Evolutionary conservation across 2,797 vertebrate genomes (phyloP), one percentile per base, ranked within the genome.

Genomic region (Enteromius mattozi): DNA sequence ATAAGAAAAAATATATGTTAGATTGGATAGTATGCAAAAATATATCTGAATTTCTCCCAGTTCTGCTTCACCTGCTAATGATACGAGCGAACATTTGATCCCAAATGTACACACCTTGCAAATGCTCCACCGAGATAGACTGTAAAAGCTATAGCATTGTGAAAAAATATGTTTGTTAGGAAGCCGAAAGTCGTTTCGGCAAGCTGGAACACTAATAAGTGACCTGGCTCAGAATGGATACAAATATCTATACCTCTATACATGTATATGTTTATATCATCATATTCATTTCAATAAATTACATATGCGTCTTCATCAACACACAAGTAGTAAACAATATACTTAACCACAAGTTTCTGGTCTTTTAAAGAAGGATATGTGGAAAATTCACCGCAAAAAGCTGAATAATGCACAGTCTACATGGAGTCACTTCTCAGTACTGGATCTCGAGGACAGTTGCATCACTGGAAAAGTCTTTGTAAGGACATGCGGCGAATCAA

Each of bases 271-370:
- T 87, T 87, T 88, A 85, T 92, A 81, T 89, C 87, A 89, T 84
- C 85, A 91, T 89, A 90, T 83, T 85, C 85, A 90, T 92, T 93
- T 89, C 85, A 94, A 95, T 95, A 95, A 95, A 92, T 94, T 95
- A 95, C 93, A 92, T 91, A 92, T 90, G 88, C 86, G 91, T 91
- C 86, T 92, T 94, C 90, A 93, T 94, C 85, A 92, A 92, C 92
- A 94, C 92, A 92, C 89, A 87, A 82, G 85, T 91, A 92, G 93
- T 92, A 94, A 94, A 95, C 91, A 91, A 91, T 92, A 93, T 91
- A 93, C 91, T 90, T 90, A 94, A 92, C 91, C 95, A 96, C 95
- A 95, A 94, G 95, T 95, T 89, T 95, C 94, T 93, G 95, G 95
- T 95, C 94, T 92, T 91, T 88, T 93, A 89, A 91, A 85, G 83